Evolutionary conservation across 2,113 vertebrate species (phyloP).

Genomic region (Syngnathoides biaculeatus): DNA sequence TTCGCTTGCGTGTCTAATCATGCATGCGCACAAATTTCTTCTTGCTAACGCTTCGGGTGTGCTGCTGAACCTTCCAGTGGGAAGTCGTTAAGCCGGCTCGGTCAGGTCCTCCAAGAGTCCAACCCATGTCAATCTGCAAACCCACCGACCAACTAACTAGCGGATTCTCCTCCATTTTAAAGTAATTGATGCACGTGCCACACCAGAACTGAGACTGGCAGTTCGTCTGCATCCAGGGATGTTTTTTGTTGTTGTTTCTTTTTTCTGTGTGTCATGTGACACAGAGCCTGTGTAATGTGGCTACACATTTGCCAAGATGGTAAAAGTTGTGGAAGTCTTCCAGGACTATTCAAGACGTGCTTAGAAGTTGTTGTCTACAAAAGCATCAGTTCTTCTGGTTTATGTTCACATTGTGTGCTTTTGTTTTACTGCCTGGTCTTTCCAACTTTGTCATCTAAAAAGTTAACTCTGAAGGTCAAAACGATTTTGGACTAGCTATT

Average conservation of each 20-base stretch:
- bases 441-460: conserved; percentile 17
- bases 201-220: background rate
- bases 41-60: conserved; percentile 9
- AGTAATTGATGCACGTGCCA: conserved; percentile 28
- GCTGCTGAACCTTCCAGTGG: conserved; percentile 24
- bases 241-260: too few relatives aligned
- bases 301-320: conserved; percentile 1
- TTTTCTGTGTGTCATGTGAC: background rate
- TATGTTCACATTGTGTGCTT: conserved; percentile 17
- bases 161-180: conserved; percentile 20
- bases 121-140: conserved; percentile 38
- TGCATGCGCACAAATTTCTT: background rate
- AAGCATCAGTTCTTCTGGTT: conserved; percentile 7
- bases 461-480: conserved; percentile 6
- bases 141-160: conserved; percentile 21
- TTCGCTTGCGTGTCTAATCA: conserved; percentile 1
- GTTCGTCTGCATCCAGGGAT: background rate
- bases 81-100: conserved; percentile 31
- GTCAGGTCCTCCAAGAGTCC: conserved; percentile 36
- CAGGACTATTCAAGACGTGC: conserved; percentile 11
- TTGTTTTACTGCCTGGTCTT: conserved; percentile 8
- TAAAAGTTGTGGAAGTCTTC: conserved; percentile 8
- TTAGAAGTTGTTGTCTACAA: conserved; percentile 20
- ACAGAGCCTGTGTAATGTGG: conserved; percentile 1
- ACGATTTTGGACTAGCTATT: background rate